Evolutionary conservation across 2,888 invertebrate genomes (phyloP).

Genomic region (Caenorhabditis doughertyi): DNA sequence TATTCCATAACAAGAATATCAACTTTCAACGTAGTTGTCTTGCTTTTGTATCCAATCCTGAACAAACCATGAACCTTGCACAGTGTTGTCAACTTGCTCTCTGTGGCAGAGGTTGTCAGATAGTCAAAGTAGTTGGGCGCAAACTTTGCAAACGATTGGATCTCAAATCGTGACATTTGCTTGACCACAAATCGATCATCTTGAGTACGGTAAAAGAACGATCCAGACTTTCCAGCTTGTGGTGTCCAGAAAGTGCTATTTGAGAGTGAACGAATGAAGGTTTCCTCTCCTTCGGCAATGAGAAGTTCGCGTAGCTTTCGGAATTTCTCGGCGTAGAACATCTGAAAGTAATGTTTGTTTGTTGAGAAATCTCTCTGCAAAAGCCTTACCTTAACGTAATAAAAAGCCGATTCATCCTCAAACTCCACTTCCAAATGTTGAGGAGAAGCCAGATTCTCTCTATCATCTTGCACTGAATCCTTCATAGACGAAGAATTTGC

Average conservation of each 20-base stretch:
- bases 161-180: too few species aligned
- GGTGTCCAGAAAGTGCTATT: too few species aligned
- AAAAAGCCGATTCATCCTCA: slow-evolving; percentile 88
- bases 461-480: slow-evolving; percentile 18
- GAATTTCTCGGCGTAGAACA: slow-evolving; percentile 92
- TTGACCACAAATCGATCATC: too few species aligned
- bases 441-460: slow-evolving; percentile 41
- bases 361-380: too few species aligned
- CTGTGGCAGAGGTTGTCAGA: too few species aligned
- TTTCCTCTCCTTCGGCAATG: slow-evolving; percentile 85
- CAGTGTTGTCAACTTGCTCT: too few species aligned
- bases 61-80: slow-evolving; percentile 86
- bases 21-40: slow-evolving; percentile 84
- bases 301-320: slow-evolving; percentile 88
- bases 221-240: too few species aligned
- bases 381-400: slow-evolving; percentile 89
- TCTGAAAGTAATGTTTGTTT: slow-evolving; percentile 62
- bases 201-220: too few species aligned
- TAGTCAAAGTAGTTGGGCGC: too few species aligned
- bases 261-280: too few species aligned
- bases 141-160: too few species aligned
- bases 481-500: slow-evolving; percentile 31
- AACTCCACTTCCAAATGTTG: slow-evolving; percentile 85
- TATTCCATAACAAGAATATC: slow-evolving; percentile 95
- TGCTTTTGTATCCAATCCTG: slow-evolving; percentile 78